Base-by-base conservation (phyloP, 2,113 vertebrate genomes). In the Lagopus muta region DNA sequence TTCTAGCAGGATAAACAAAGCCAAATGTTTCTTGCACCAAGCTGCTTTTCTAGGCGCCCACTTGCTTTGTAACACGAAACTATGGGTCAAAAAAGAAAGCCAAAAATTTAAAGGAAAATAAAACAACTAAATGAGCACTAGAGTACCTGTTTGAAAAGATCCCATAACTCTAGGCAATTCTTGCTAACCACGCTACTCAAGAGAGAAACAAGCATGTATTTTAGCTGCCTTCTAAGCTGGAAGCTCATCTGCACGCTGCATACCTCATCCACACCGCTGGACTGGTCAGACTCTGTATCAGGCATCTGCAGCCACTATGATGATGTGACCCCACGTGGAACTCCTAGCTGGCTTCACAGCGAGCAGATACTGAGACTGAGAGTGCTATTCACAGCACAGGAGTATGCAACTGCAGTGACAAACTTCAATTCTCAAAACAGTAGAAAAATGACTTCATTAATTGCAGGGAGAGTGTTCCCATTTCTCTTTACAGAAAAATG, bases 401-500 rank as follows among this genome's bases (percentile, higher is more conserved):
- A 65, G 10, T 69, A 57, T 15, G 65, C 86, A 82, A 89, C 4
- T 21, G 36, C 11, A 58, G 82, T 32, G 65, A 61, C 40, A n/a
- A 4, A 7, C 20, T 72, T 81, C 1, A 54, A 55, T 42, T 92
- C 85, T 86, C 14, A 3, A 47, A 94, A 86, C 25, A 83, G 62
- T 2, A 77, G 85, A 77, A 82, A 92, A 93, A 90, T 15, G 1
- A 69, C 42, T 88, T 86, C 72, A 82, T 82, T 77, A 92, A 92
- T 79, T 72, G 85, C 0, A 0, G 17, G 61, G 88, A 72, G 38
- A 87, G 32, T 1, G 45, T 34, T 88, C 24, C 3, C 34, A 19
- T 79, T 69, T 65, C 54, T 79, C n/a, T 66, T 38, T 28, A 16
- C 45, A 34, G 83, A 87, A 86, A 91, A 93, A 74, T 16, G 34